phyloP scores from a whole-genome alignment of 2,113 vertebrate genomes.

The Labeo catla region DNA sequence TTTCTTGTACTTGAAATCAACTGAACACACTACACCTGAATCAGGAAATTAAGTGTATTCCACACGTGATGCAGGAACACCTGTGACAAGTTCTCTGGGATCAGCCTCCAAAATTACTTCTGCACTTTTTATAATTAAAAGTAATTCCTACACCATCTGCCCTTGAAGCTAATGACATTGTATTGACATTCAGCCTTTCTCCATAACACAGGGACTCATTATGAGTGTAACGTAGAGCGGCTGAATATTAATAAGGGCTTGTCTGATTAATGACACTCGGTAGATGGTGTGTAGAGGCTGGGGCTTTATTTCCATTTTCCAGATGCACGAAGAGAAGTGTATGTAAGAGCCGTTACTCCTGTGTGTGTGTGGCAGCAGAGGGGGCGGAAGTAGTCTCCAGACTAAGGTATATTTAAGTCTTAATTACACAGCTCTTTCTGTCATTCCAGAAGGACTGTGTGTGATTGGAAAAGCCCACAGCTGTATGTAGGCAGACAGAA shows the following conservation, averaged over 20 bases:
- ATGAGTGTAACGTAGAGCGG: conserved; percentile 53
- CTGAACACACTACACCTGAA: neutral
- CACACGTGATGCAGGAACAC: conserved; percentile 1
- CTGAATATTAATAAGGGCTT: conserved; percentile 61
- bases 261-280: conserved; percentile 55
- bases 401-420: conserved; percentile 55
- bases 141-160: conserved; percentile 48
- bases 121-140: conserved; percentile 56
- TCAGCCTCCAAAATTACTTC: conserved; percentile 49
- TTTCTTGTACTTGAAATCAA: neutral
- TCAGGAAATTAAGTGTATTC: neutral
- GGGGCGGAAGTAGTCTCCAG: conserved; percentile 31
- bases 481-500: conserved; percentile 37
- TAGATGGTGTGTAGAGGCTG: conserved; percentile 48
- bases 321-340: conserved; percentile 31
- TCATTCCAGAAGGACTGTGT: conserved; percentile 37
- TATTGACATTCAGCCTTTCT: conserved; percentile 54
- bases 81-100: conserved; percentile 7
- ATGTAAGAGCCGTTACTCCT: conserved; percentile 5
- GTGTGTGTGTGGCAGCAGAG: neutral
- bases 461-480: conserved; percentile 48
- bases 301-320: conserved; percentile 51
- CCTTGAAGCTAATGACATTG: conserved; percentile 55
- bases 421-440: conserved; percentile 53
- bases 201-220: conserved; percentile 37